Evolutionary conservation across 2,888 invertebrate species (phyloP).

Genomic region (Abscondita cerata): DNA sequence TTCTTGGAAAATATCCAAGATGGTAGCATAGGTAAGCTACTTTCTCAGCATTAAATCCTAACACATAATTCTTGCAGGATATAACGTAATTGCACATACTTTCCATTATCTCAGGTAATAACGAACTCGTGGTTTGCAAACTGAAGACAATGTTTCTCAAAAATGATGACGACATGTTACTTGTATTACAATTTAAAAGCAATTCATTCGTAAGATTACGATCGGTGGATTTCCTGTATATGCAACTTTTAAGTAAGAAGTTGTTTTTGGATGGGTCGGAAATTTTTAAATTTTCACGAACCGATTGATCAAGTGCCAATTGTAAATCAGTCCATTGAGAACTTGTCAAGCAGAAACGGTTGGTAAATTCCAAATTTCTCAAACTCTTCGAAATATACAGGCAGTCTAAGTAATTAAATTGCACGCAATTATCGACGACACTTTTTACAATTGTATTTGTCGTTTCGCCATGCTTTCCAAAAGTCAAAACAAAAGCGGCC

Average conservation of each 20-base stretch:
- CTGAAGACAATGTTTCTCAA: constrained; percentile 59
- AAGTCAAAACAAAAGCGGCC: constrained; percentile 59
- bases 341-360: constrained; percentile 27
- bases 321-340: constrained; percentile 24
- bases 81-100: constrained; percentile 59
- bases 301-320: constrained; percentile 50
- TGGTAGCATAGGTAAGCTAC: constrained; percentile 60
- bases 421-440: constrained; percentile 55
- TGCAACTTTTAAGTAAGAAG: constrained; percentile 46
- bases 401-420: constrained; percentile 57
- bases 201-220: constrained; percentile 53
- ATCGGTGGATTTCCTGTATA: constrained; percentile 51
- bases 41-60: constrained; percentile 63
- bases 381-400: constrained; percentile 59
- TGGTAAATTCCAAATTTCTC: constrained; percentile 47
- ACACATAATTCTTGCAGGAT: constrained; percentile 55
- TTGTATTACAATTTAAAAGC: constrained; percentile 52
- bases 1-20: constrained; percentile 61
- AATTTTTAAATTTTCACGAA: constrained; percentile 46
- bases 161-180: constrained; percentile 58
- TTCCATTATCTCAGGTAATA: constrained; percentile 60
- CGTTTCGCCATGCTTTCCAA: constrained; percentile 52
- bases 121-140: constrained; percentile 55
- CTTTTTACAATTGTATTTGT: constrained; percentile 55
- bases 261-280: constrained; percentile 33